phyloP scores from a whole-genome alignment of 1,140 invertebrate species.

The Gonioctena quinquepunctata region DNA sequence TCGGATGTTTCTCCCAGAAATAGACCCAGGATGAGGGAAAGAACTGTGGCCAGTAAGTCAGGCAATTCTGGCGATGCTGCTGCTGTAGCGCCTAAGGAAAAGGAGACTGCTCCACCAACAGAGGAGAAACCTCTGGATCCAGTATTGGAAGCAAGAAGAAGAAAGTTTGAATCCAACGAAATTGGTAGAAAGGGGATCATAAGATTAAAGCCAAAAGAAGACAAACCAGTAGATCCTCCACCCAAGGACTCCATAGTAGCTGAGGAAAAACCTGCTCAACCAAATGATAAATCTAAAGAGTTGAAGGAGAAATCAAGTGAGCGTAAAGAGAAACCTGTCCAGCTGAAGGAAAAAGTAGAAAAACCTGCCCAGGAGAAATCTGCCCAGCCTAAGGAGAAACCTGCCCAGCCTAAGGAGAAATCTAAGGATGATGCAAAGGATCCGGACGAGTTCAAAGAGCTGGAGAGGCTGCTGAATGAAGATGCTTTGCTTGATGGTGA shows the following conservation, averaged over 20 bases:
- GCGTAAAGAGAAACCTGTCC: neutral
- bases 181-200: slow-evolving; percentile 48
- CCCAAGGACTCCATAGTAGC: neutral
- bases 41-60: slow-evolving; percentile 27
- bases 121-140: slow-evolving; percentile 41
- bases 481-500: slow-evolving; percentile 36
- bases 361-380: neutral
- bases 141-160: slow-evolving; percentile 48
- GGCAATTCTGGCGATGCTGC: slow-evolving; percentile 24
- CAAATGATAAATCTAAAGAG: no score
- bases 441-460: slow-evolving; percentile 15
- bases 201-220: slow-evolving; percentile 46
- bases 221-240: slow-evolving; percentile 19
- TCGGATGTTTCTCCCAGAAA: slow-evolving; percentile 23
- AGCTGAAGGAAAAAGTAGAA: slow-evolving; percentile 6
- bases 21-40: slow-evolving; percentile 28
- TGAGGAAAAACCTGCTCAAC: slow-evolving; percentile 1
- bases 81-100: slow-evolving; percentile 21
- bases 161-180: slow-evolving; percentile 50
- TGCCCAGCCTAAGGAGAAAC: neutral
- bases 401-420: slow-evolving; percentile 7
- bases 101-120: slow-evolving; percentile 14
- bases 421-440: slow-evolving; percentile 23
- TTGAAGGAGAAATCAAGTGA: neutral
- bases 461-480: slow-evolving; percentile 33